These are phyloP conservation scores for Sylvia borin DNA, from an alignment of 2,797 vertebrate genomes.

Conservation along the genomic window DNA sequence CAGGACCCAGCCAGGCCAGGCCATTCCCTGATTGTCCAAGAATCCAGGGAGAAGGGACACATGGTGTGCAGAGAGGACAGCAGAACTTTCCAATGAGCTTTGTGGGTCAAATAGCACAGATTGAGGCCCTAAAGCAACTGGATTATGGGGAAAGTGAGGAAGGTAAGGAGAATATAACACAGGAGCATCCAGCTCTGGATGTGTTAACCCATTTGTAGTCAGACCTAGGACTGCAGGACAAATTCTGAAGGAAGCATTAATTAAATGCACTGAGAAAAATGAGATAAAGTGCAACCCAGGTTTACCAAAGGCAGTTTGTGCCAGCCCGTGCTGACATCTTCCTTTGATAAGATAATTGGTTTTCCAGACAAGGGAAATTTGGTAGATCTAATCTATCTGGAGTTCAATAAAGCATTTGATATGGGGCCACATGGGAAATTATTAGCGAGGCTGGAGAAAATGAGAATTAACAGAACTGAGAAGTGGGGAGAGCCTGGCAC, in stretches of 20 bases:
- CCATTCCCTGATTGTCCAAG: background rate
- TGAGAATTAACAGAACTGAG: conserved; percentile 22
- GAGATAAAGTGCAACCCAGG: conserved; percentile 56
- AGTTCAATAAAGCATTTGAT: conserved; percentile 69
- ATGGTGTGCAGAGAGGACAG: background rate
- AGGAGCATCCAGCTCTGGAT: background rate
- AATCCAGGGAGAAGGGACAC: background rate
- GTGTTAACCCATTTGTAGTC: background rate
- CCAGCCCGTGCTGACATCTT: conserved; percentile 59
- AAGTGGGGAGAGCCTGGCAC: background rate
- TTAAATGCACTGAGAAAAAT: conserved; percentile 49
- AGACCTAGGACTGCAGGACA: background rate
- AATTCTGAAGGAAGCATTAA: conserved; percentile 55
- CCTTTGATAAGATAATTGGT: conserved; percentile 71
- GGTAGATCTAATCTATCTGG: conserved; percentile 67
- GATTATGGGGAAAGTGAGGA: background rate
- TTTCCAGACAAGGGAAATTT: conserved; percentile 66
- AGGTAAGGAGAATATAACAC: conserved; percentile 6
- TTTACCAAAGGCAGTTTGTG: conserved; percentile 64
- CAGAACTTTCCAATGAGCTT: background rate
- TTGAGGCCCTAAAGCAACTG: background rate
- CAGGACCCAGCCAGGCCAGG: background rate
- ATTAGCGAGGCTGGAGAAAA: conserved; percentile 45
- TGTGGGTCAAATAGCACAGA: background rate
- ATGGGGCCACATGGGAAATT: conserved; percentile 58